A percentile compares a stretch with the other conserved stretches of the same genome.
Conservation (phyloP, 23 tunicate species). For the Corella eumyota region DNA sequence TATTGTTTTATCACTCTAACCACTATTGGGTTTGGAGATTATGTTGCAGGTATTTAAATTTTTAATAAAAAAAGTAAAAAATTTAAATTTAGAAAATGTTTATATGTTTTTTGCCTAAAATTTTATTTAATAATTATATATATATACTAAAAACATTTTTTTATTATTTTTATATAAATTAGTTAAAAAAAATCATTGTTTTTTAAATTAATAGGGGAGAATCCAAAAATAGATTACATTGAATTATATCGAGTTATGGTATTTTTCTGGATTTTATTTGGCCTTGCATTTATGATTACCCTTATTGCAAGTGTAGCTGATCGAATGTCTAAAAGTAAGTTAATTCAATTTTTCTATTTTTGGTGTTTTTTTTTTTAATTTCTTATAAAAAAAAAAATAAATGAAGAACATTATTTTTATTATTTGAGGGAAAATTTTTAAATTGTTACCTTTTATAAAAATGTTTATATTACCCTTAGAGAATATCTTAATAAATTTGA, state of each 20-base stretch:
- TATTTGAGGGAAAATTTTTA: too few species aligned
- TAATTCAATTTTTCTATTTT: too few species aligned
- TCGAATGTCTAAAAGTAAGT: too few species aligned
- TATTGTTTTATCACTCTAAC: constrained; percentile 58
- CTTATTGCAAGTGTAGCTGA: too few species aligned
- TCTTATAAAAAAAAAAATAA: too few species aligned
- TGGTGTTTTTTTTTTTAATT: too few species aligned
- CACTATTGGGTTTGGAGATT: constrained; percentile 87
- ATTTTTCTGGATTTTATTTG: constrained; percentile 76
- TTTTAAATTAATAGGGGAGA: constrained; percentile 1
- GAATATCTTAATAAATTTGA: too few species aligned
- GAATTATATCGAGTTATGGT: constrained; percentile 65
- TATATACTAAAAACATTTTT: too few species aligned
- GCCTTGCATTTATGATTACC: constrained; percentile 77
- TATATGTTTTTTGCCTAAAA: not conserved
- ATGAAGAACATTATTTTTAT: too few species aligned
- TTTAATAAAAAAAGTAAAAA: not conserved
- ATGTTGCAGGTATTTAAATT: constrained; percentile 36
- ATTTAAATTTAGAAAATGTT: not conserved
- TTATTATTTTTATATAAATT: constrained; percentile 2
- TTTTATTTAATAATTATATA: not conserved
- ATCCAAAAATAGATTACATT: constrained; percentile 7
- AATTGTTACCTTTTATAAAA: too few species aligned
- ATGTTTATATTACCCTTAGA: too few species aligned
- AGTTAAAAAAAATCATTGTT: not conserved